Base-by-base conservation (phyloP, 2,797 vertebrate genomes). In the Xenentodon cancila region DNA sequence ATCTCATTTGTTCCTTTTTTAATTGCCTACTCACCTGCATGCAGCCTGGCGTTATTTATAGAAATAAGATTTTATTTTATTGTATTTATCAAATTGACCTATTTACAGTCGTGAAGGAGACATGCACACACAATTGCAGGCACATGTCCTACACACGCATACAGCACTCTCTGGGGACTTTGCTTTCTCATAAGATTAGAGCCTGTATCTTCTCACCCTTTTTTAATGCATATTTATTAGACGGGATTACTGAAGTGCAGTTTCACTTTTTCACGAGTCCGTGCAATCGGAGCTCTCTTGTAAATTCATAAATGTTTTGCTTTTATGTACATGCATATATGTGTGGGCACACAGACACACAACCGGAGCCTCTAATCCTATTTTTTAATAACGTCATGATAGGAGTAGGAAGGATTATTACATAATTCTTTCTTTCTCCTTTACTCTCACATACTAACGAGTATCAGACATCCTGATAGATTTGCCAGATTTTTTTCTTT, bases 41-140 rank as follows among this genome's bases (percentile, higher is more conserved):
- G 17, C 63, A 56, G 54, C 43, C 21, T 9, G 15, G 21, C 44
- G 58, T 47, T 70, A 37, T 75, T 53, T 64, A 20, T 81, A 72
- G 65, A 59, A 77, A 78, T 71, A 57, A 53, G 51, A 62, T 56
- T 69, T 43, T 78, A n/a, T 75, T 75, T 68, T 32, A 1, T 19
- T 77, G 81, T 87, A 81, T 61, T 34, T 60, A 68, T 71, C 51
- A 82, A 59, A 27, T 55, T 87, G 82, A 87, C 85, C 85, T 69
- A 88, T 80, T 83, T 89, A 78, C 64, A 76, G 50, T 63, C 56
- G 68, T 55, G 74, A 74, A 76, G 57, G 50, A 82, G 53, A 19
- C 62, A 27, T 22, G 53, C 62, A 50, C 63, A 54, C 25, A 62
- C 60, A 71, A 53, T 61, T 3, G 27, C 48, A 60, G 47, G 18